phyloP scores from a whole-genome alignment of 2,888 invertebrate species.

The Schizotus pectinicornis region DNA sequence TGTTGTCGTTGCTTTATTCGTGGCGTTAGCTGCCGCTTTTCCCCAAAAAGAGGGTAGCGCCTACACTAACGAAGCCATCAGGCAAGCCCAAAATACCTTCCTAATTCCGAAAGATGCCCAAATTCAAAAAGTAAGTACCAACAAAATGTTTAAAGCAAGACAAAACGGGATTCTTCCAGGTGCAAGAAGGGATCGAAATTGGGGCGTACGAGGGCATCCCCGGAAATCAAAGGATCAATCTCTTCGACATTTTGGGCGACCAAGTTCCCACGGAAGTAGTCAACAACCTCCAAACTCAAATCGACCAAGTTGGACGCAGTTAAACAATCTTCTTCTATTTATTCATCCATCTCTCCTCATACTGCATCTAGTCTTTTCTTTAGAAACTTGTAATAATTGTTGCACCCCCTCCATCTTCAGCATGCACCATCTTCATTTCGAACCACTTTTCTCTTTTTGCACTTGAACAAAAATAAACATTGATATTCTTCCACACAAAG shows the following conservation, averaged over 20 bases:
- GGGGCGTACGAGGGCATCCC: conserved; percentile 88
- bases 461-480: conserved; percentile 13
- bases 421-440: neutral
- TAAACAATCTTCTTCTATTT: conserved; percentile 48
- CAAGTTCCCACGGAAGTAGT: conserved; percentile 88
- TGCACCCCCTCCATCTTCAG: neutral
- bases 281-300: conserved; percentile 84
- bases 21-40: conserved; percentile 63
- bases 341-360: neutral
- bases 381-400: neutral
- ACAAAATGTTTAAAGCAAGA: too few relatives aligned
- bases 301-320: conserved; percentile 81
- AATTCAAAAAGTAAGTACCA: conserved; percentile 75
- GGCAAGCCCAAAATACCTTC: conserved; percentile 84
- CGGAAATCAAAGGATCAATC: conserved; percentile 81
- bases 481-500: conserved; percentile 29
- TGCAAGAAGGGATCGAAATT: conserved; percentile 84
- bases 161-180: too few relatives aligned
- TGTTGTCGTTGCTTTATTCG: conserved; percentile 56
- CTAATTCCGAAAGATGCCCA: conserved; percentile 86
- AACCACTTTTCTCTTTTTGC: conserved; percentile 3
- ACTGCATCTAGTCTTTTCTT: conserved; percentile 15
- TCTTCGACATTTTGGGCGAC: conserved; percentile 84
- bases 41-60: conserved; percentile 82
- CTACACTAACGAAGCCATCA: conserved; percentile 85